Base-by-base conservation (phyloP, 1,140 invertebrate genomes). In the Anastrepha ludens region DNA sequence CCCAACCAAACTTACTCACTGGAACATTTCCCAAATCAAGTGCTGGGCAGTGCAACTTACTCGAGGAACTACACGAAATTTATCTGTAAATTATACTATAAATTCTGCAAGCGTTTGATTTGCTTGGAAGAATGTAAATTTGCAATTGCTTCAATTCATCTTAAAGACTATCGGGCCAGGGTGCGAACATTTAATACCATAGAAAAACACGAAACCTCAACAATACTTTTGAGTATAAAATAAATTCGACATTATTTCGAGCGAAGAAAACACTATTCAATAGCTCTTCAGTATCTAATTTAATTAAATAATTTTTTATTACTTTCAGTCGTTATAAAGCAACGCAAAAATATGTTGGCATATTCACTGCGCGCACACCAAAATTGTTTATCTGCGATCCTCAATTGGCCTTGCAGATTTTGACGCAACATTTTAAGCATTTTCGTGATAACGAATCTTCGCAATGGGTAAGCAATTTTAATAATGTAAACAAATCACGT, bases 381-480 rank as follows among this genome's bases (percentile, higher is more conserved):
- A 91, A 92, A n/a, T 87, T 95, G 11, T 87, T 95, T 65, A 88
- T 95, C 0, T 87, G 94, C 5, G 94, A 93, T 89, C 94, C 94
- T 0, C 93, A 94, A 44, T 67, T 95, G 20, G 93, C 94, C 0
- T 93, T 94, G 85, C 89, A 92, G 20, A 93, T 95, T 15, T 89
- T 95, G 1, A 91, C 95, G 1, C 93, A 94, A 29, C 93, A 94
- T 87, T 94, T 94, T 59, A 92, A 93, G 39, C 74, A 91, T 85
- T 94, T 94, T 87, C 90, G 91, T 29, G 91, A 94, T 86, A 94
- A 93, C 87, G 90, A 92, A 78, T 88, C 85, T 7, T 86, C 87
- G 20, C 20, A 85, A 59, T 86, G 87, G 87, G 87, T 88, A 59
- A 59, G 44, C 3, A 47, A 65, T 17, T 65, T 65, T 20, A 20